Base-by-base conservation (phyloP, 2,888 invertebrate genomes). In the Apodemia duryi region DNA sequence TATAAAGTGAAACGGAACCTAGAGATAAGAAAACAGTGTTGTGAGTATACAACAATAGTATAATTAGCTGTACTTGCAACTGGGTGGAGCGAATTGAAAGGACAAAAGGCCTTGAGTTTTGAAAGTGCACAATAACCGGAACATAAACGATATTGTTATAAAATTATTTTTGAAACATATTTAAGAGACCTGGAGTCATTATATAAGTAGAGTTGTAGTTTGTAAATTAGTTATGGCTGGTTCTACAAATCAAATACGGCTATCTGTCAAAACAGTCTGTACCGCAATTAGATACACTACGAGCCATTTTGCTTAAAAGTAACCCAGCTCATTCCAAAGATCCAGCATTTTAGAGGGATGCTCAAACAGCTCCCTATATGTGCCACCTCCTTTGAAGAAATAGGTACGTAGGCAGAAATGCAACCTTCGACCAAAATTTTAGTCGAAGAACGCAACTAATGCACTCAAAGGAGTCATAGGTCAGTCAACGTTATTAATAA, bases 61-160 rank as follows among this genome's bases (percentile, higher is more conserved):
- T 73, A 73, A 74, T 71, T 72, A 74, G 71, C 70, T 72, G 69
- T 67, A 71, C 69, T 73, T 68, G 69, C 68, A 70, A 71, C 70
- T 80, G 78, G 79, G 78, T 75, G 79, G 77, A 78, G 82, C 76
- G 74, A 72, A 75, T 75, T 75, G 76, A 73, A 75, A 74, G 72
- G 76, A 75, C 75, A 74, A 70, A 74, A 72, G 80, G 84, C 87
- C 87, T 87, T 87, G 88, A 74, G 70, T 78, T 81, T 86, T 81
- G 87, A 88, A 87, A 88, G 88, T 46, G 13, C 46, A 46, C 46
- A 46, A 46, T 86, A 81, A 80, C 84, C 86, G 85, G 88, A 86
- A 85, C 84, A 80, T 73, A 74, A 29, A 57, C 52, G 52, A 52
- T 52, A 52, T 54, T 54, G 54, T 29, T 54, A 54, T 54, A 60